phyloP scores from a whole-genome alignment of 2,888 invertebrate genomes.

The Dendrolimus pini region DNA sequence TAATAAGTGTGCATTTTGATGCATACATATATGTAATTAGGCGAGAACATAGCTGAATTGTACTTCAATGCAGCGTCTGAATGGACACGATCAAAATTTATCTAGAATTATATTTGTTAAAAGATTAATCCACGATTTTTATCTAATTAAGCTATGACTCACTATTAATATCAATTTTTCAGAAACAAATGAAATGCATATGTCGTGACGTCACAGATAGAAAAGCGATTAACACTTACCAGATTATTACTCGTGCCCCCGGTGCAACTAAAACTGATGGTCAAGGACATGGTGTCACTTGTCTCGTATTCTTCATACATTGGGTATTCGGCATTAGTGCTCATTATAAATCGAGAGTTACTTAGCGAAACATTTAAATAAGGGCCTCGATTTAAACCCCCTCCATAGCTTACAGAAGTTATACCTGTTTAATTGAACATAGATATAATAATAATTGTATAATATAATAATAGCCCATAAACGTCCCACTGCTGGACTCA shows the following conservation, averaged over 20 bases:
- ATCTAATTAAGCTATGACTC: too few relatives aligned
- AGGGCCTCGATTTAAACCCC: conserved; percentile 32
- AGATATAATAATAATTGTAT: conserved; percentile 11
- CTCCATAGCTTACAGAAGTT: conserved; percentile 19
- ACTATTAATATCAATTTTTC: not conserved
- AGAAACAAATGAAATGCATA: not conserved
- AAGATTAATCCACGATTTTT: too few relatives aligned
- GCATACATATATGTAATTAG: too few relatives aligned
- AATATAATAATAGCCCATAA: too few relatives aligned
- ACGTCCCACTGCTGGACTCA: too few relatives aligned
- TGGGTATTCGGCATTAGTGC: conserved; percentile 35
- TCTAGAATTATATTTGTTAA: too few relatives aligned
- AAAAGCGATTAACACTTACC: conserved; percentile 27
- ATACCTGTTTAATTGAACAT: conserved; percentile 26
- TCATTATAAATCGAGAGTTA: conserved; percentile 31
- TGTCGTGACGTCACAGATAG: not conserved
- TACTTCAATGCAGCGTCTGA: too few relatives aligned
- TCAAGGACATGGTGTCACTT: conserved; percentile 23
- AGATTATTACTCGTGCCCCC: conserved; percentile 24
- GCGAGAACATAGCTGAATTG: too few relatives aligned
- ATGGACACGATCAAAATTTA: too few relatives aligned
- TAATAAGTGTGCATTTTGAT: too few relatives aligned
- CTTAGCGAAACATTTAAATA: conserved; percentile 32
- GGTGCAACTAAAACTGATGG: conserved; percentile 38
- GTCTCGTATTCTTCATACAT: conserved; percentile 56